Percentiles rank a stretch among this genome's conserved stretches.
Evolutionary conservation across 2,113 vertebrate genomes (phyloP).

Genomic region (Chionodraco myersi): DNA sequence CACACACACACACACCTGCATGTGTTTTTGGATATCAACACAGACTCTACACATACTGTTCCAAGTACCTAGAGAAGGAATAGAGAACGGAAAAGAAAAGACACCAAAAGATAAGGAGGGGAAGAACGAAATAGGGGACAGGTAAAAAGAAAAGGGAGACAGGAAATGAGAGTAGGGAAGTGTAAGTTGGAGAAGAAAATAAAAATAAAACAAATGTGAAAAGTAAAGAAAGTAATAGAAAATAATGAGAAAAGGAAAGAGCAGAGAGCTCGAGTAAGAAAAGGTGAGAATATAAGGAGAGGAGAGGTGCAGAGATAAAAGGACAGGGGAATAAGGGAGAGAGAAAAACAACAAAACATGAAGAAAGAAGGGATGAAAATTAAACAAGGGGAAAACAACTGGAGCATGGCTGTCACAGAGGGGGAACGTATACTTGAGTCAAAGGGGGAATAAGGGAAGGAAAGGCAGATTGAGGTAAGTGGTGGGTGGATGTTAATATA

Average conservation of each 20-base stretch:
- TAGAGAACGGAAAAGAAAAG: not conserved
- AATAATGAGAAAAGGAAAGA: not conserved
- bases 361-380: not conserved
- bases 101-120: not conserved
- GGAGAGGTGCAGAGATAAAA: not conserved
- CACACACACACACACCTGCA: slow-evolving; percentile 34
- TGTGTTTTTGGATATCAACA: slow-evolving; percentile 65
- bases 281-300: not conserved
- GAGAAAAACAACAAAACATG: not conserved
- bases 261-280: not conserved
- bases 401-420: too few species aligned
- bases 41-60: slow-evolving; percentile 62
- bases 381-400: too few species aligned
- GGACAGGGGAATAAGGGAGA: not conserved
- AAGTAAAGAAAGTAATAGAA: not conserved
- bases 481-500: too few species aligned
- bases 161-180: not conserved
- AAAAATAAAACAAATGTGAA: not conserved
- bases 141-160: not conserved
- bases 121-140: not conserved
- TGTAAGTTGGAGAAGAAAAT: not conserved
- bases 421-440: too few species aligned
- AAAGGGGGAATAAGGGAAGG: too few species aligned
- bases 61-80: slow-evolving; percentile 29
- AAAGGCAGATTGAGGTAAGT: too few species aligned